Evolutionary conservation across 1,140 invertebrate genomes (phyloP).

Genomic region (Pantala flavescens): DNA sequence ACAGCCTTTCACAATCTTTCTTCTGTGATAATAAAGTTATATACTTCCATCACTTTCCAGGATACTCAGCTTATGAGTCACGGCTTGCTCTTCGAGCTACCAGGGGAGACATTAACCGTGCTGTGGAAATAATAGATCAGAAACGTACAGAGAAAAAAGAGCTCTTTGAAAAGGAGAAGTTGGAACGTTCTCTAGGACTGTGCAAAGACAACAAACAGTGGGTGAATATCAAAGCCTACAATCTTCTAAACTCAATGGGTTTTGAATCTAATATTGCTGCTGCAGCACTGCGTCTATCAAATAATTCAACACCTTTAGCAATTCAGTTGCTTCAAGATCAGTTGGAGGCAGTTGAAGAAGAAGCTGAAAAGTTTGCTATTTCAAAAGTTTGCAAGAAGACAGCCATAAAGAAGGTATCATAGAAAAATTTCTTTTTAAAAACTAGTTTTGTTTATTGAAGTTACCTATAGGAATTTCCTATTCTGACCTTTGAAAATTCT

Average conservation of each 20-base stretch:
- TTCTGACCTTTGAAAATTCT: no score
- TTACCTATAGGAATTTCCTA: no score
- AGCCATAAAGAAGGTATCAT: background rate
- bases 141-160: conserved; percentile 40
- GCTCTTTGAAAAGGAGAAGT: conserved; percentile 37
- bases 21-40: no score
- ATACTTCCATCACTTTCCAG: conserved; percentile 28
- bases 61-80: conserved; percentile 51
- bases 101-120: conserved; percentile 44
- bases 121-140: conserved; percentile 52
- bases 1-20: no score
- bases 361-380: background rate
- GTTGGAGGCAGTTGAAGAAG: conserved; percentile 33
- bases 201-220: conserved; percentile 40
- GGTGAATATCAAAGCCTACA: conserved; percentile 41
- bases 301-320: conserved; percentile 55
- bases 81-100: conserved; percentile 52
- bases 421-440: no score
- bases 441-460: no score
- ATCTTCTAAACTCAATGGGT: conserved; percentile 52
- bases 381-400: background rate
- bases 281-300: conserved; percentile 46
- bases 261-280: conserved; percentile 43
- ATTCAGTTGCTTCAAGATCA: conserved; percentile 51
- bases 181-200: conserved; percentile 37